Evolutionary conservation across 2,888 invertebrate genomes (phyloP), one percentile per base, ranked within the genome.

Genomic region (Phyto melanocephala): DNA sequence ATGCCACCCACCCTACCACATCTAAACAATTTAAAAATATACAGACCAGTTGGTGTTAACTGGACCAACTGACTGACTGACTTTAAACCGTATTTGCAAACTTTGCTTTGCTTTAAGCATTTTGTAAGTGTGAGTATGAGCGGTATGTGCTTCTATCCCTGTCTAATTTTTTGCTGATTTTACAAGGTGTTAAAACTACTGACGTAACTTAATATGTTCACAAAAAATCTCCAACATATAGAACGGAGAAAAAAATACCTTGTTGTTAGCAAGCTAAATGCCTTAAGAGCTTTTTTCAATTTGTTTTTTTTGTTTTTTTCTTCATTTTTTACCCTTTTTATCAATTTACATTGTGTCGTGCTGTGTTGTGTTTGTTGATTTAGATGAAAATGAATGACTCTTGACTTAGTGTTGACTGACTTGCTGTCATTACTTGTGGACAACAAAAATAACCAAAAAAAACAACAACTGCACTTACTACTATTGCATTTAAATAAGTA

Each of bases 321-420:
- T 62, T 40, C 2, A 6, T 13, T 22, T 7, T 60, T 47, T 24
- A n/a, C 6, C 13, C 1, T 33, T 37, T 40, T 60, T 60, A 47
- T 58, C 47, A 47, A 56, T 52, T 28, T 33, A 33, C 17, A 37
- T 58, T 28, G 45, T n/a, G 56, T 62, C n/a, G 62, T 52, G 50
- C 60, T 67, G 67, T 67, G 40, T 78, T 65, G 28, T 79, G 50
- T 72, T 72, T 79, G 79, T 72, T 72, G 72, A 72, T 79, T 79
- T 72, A 60, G 65, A 80, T 74, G 74, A 52, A 74, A 80, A 74
- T 80, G 52, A 80, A 80, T 79, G 78, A 72, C 78, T 79, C 78
- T 79, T 79, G 71, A 72, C 78, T 79, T 72, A 56, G 37, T 71
- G 71, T 42, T 65, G 71, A 56, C 71, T 65, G 76, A 60, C 60